Evolutionary conservation across 1,140 invertebrate genomes (phyloP), one percentile per base, ranked within the genome.

Genomic region (Pararge aegeria): DNA sequence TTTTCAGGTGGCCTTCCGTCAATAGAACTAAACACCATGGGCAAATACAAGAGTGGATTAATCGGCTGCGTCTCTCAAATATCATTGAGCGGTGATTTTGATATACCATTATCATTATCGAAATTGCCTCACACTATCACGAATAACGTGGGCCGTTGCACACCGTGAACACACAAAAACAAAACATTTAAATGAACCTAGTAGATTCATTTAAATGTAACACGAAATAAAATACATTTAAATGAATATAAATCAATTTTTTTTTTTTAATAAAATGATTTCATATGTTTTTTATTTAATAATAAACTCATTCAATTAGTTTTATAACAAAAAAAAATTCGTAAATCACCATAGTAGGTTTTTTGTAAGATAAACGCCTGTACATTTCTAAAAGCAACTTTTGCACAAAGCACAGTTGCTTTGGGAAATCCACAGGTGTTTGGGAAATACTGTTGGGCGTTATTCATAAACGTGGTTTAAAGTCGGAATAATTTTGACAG

Each of bases 61-160:
- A 71, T 83, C 12, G 90, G 90, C 10, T 91, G 90, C 65, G 86
- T 91, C 2, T 91, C 90, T 0, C 87, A 89, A 60, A 84, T 91
- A 68, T 90, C 84, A 0, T 61, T 91, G 4, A 89, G 88, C 50
- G 84, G 90, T 0, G 90, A 91, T 57, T 89, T 89, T 53, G 87
- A 91, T 61, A 89, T 91, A 15, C 90, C 90, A 0, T 66, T 91
- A 12, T 85, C 86, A 7, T 57, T 90, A 6, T 83, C 84, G 5
- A 88, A 89, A 55, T 66, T 90, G 34, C 82, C 84, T 0, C 85
- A 91, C 72, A 90, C 88, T 15, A 89, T 87, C 56, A 90, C 89
- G 5, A 90, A 90, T 71, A 91, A 91, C 57, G 86, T 91, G 4
- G 87, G 88, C 20, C 74, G 87, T 59, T 91, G 90, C 70, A 72